Percentiles rank a stretch among this genome's conserved stretches.
Evolutionary conservation across 2,113 vertebrate genomes (phyloP).

Genomic region (Micromys minutus): DNA sequence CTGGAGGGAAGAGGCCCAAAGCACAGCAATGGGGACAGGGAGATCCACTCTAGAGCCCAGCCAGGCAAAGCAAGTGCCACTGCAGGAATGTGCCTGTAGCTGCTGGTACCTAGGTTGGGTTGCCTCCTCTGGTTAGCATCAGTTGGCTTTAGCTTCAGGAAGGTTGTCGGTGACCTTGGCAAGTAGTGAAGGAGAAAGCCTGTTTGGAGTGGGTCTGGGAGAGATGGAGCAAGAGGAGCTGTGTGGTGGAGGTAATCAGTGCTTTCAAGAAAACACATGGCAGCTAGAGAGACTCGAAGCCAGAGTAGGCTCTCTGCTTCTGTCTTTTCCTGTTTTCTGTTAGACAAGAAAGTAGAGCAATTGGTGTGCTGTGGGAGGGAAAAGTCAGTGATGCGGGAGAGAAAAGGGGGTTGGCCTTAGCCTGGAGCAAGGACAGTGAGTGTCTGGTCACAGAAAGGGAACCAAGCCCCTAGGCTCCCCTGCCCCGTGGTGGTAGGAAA

Average conservation of each 20-base stretch:
- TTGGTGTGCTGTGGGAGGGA: slow-evolving; percentile 18
- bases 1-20: not conserved
- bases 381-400: not conserved
- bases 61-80: not conserved
- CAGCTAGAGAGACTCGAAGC: not conserved
- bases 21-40: not conserved
- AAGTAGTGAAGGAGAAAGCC: not conserved
- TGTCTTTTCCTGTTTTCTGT: not conserved
- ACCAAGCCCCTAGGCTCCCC: not conserved
- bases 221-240: not conserved
- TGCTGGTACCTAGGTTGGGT: fast-evolving
- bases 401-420: not conserved
- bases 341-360: slow-evolving; percentile 29
- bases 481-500: not conserved
- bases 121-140: not conserved
- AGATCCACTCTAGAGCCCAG: not conserved
- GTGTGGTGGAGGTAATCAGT: fast-evolving
- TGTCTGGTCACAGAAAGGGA: fast-evolving
- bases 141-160: not conserved
- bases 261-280: not conserved
- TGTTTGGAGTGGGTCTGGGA: not conserved
- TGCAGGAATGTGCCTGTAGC: not conserved
- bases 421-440: not conserved
- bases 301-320: not conserved
- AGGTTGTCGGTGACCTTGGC: not conserved